These are phyloP conservation scores for Nothoprocta pentlandii DNA, from an alignment of 2,113 vertebrate species.

Conservation along the genomic window DNA sequence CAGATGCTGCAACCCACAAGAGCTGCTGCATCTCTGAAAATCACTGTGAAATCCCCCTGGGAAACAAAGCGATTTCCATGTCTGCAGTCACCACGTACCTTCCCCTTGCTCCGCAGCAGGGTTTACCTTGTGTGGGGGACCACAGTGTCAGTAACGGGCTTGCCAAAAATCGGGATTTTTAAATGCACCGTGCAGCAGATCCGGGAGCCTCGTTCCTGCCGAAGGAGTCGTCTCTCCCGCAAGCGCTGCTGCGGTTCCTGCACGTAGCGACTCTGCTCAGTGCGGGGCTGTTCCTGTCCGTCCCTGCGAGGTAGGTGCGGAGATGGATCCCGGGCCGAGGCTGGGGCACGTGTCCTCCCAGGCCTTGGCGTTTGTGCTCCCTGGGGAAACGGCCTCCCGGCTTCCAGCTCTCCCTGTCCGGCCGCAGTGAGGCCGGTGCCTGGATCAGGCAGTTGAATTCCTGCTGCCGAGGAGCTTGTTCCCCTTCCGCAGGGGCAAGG, in stretches of 20 bases:
- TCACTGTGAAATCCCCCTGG: background rate
- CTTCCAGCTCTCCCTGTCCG: background rate
- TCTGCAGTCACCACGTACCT: background rate
- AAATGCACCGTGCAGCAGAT: background rate
- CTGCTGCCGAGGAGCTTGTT: background rate
- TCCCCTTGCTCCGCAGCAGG: background rate
- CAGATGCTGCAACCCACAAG: fast-evolving
- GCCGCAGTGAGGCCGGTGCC: background rate
- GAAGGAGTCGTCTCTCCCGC: fast-evolving
- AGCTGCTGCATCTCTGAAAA: background rate
- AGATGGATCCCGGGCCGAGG: background rate
- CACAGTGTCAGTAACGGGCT: fast-evolving
- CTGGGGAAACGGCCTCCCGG: background rate
- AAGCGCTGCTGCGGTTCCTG: background rate
- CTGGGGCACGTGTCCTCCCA: fast-evolving
- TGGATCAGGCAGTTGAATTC: fast-evolving
- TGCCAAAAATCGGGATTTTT: fast-evolving
- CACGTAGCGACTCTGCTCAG: fast-evolving
- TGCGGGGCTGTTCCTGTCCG: background rate
- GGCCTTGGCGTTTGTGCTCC: background rate
- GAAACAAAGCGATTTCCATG: background rate
- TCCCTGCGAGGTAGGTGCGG: background rate
- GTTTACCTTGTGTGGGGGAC: no score
- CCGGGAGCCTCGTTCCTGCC: background rate
- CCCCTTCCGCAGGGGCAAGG: fast-evolving